These are phyloP conservation scores for Tipula lateralis DNA, from an alignment of 2,888 invertebrate genomes.

Conservation along the genomic window DNA sequence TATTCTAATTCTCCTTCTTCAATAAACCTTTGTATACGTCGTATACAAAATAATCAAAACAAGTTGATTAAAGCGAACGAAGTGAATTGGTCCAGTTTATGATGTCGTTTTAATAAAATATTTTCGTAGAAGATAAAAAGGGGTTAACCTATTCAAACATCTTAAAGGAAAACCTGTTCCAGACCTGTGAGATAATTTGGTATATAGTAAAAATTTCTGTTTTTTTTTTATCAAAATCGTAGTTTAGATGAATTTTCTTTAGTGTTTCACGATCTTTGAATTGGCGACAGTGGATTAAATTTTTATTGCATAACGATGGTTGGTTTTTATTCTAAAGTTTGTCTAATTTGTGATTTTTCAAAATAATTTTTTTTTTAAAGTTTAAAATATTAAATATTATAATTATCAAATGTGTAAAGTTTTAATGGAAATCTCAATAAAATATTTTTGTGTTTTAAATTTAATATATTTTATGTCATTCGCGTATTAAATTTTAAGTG, in stretches of 20 bases:
- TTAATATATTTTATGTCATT: not conserved
- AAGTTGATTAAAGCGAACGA: not conserved
- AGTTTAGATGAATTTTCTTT: not conserved
- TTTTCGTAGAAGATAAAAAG: not conserved
- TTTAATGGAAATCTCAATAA: not conserved
- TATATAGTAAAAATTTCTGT: not conserved
- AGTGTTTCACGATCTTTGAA: not conserved
- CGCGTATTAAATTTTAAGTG: not conserved
- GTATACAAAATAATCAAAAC: not conserved
- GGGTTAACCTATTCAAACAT: not conserved
- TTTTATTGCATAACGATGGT: too few relatives aligned
- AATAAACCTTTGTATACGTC: not conserved
- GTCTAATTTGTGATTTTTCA: not conserved
- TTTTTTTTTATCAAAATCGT: not conserved
- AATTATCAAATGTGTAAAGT: not conserved
- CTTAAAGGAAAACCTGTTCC: not conserved
- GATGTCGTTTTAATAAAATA: not conserved
- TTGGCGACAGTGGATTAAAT: not conserved
- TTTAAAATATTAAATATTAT: too few relatives aligned
- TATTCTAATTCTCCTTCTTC: not conserved
- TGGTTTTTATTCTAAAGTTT: not conserved
- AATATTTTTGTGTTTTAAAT: not conserved
- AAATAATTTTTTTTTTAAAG: not conserved
- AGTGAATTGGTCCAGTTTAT: not conserved
- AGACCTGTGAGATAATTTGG: constrained; percentile 4